phyloP scores from a whole-genome alignment of 2,888 invertebrate species.

The Ectemnius cavifrons region DNA sequence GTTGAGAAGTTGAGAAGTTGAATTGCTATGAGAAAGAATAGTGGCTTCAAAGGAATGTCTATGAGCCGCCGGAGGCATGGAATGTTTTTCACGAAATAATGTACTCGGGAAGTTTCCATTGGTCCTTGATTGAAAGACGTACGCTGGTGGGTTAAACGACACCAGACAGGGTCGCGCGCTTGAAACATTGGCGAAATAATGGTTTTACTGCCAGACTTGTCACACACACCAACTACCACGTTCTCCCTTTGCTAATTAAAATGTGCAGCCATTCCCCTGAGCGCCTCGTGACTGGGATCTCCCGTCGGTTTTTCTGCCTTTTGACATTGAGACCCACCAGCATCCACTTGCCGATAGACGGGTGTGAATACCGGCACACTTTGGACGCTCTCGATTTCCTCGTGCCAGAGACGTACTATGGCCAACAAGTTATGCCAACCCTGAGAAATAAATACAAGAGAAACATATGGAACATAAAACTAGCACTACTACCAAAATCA shows the following conservation, averaged over 20 bases:
- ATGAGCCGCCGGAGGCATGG: no score
- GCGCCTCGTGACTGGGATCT: constrained; percentile 34
- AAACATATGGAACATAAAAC: no score
- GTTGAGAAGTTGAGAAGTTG: no score
- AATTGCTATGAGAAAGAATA: no score
- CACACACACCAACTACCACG: constrained; percentile 35
- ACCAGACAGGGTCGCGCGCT: constrained; percentile 60
- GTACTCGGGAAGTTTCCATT: constrained; percentile 61
- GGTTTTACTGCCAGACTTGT: constrained; percentile 44
- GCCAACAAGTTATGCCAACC: no score
- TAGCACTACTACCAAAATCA: no score
- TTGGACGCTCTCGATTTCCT: not conserved
- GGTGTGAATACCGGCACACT: not conserved
- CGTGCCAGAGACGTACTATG: no score
- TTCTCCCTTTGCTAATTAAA: constrained; percentile 54
- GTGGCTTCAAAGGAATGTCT: no score
- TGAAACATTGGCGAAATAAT: constrained; percentile 45
- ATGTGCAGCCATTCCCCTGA: constrained; percentile 46
- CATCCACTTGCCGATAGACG: constrained; percentile 12
- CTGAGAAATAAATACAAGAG: no score
- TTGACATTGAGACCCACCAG: constrained; percentile 32
- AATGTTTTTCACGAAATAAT: no score
- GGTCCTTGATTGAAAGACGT: constrained; percentile 63
- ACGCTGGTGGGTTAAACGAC: constrained; percentile 60
- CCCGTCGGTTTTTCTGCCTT: constrained; percentile 24